Evolutionary conservation across 2,113 vertebrate genomes (phyloP), one percentile per base, ranked within the genome.

Genomic region (Calonectris borealis): DNA sequence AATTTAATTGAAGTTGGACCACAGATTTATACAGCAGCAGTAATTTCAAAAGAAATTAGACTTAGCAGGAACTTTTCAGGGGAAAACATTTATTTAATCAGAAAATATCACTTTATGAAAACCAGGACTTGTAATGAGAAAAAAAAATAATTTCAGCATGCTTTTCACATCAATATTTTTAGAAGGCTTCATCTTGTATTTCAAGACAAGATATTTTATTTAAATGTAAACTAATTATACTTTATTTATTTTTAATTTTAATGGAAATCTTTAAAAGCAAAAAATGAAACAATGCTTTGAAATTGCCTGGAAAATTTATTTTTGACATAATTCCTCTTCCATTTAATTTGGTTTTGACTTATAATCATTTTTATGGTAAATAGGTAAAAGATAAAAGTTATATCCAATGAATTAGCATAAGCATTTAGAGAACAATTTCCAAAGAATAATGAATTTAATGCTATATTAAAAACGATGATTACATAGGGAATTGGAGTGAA

Each of bases 41-140:
- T 86, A 89, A 93, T 95, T 89, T 87, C 48, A 97, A 57, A 87
- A 91, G 57, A 95, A 94, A 93, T 96, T 87, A 94, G 52, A 93
- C 77, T n/a, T 96, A 93, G 44, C 48, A 85, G 81, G 73, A 89
- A 68, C 34, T 89, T 96, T 97, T 87, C 55, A 75, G 61, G 24
- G 34, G 24, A 94, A 87, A 94, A 58, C 17, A 70, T 86, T 88
- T 3, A 84, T 91, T 87, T 94, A 10, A 82, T 60, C 27, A 72
- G 34, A 86, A 94, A 93, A 82, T 86, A 84, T 31, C 31, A 48
- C 27, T 57, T 86, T 55, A 55, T 79, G 60, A 48, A 86, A 82
- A 72, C 18, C n/a, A 84, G 21, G 52, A 68, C 34, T 69, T 66
- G 4, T 34, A 77, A 64, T 25, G 15, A 75, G 16, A 44, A 90